These are phyloP conservation scores for Carassius auratus DNA, from an alignment of 2,113 vertebrate species.

Conservation along the genomic window DNA sequence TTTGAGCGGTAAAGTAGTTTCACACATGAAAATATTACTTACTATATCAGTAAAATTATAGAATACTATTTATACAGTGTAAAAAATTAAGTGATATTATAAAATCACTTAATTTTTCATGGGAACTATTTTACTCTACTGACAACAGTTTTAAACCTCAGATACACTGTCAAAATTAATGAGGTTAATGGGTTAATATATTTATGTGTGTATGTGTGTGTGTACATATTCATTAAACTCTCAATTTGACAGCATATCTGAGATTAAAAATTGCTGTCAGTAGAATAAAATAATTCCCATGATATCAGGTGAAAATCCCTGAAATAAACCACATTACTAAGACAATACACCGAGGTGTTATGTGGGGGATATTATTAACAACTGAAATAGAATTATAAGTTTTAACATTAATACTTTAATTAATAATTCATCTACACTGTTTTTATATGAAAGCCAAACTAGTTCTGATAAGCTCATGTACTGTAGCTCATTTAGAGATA, in stretches of 20 bases:
- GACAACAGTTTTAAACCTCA: not conserved
- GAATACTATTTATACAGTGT: not conserved
- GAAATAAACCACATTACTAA: not conserved
- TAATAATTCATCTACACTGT: not conserved
- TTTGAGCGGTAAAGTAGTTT: not conserved
- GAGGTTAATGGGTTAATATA: not conserved
- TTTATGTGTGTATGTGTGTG: too few relatives aligned
- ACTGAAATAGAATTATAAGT: not conserved
- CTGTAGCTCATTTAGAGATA: constrained; percentile 8
- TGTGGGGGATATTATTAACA: not conserved
- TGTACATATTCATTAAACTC: not conserved
- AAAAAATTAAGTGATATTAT: not conserved
- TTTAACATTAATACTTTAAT: not conserved
- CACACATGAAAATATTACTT: not conserved
- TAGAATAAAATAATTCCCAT: not conserved
- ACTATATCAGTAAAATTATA: not conserved
- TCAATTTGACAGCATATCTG: not conserved
- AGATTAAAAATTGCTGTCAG: not conserved
- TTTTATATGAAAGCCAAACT: not conserved
- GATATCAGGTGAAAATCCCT: not conserved
- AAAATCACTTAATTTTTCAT: too few relatives aligned
- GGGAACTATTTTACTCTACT: not conserved
- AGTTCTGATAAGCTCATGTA: not conserved
- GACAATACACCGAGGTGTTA: not conserved
- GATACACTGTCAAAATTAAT: not conserved